Base-by-base conservation (phyloP, 2,888 invertebrate genomes). In the Aplocera efformata region DNA sequence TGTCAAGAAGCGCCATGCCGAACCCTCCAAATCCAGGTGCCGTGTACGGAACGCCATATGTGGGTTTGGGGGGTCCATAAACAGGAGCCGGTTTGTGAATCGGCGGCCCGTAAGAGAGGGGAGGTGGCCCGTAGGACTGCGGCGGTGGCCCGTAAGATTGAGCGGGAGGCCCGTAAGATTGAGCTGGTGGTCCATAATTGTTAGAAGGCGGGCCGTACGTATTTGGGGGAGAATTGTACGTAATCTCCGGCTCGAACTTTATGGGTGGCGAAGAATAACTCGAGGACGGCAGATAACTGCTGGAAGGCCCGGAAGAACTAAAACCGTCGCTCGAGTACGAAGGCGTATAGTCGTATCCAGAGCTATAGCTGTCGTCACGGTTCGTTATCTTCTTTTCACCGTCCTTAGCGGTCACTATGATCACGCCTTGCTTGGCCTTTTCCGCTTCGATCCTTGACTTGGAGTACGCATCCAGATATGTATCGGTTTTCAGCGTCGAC, bases 401-500 rank as follows among this genome's bases (percentile, higher is more conserved):
- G 45, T 85, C 85, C 51, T 85, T 85, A 10, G 79, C 85, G 17
- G 81, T 89, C 63, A 80, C 69, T 60, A 82, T 89, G 48, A 79
- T 70, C 32, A 78, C 88, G 48, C 75, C 81, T 66, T 81, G 78
- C 51, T 79, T 82, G 39, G 81, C 79, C 60, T 77, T 84, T 66
- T 75, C 89, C 53, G 76, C 89, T 73, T 71, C 86, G 62, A 69
- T 83, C 66, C 61, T 70, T 10, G 91, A 91, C 56, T 91, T 90
- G 4, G 90, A 89, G 56, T 92, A 90, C 1, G 93, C 93, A 26
- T 92, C 91, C 53, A 93, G 70, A 58, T 93, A 93, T 1, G 91
- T 91, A 67, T 93, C 92, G 1, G 78, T 79, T 65, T 83, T 84
- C 33, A 73, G 63, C 17, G 47, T 30, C 33, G 60, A 53, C 10